phyloP scores from a whole-genome alignment of 2,113 vertebrate species.

The Marcusenius ussheri region DNA sequence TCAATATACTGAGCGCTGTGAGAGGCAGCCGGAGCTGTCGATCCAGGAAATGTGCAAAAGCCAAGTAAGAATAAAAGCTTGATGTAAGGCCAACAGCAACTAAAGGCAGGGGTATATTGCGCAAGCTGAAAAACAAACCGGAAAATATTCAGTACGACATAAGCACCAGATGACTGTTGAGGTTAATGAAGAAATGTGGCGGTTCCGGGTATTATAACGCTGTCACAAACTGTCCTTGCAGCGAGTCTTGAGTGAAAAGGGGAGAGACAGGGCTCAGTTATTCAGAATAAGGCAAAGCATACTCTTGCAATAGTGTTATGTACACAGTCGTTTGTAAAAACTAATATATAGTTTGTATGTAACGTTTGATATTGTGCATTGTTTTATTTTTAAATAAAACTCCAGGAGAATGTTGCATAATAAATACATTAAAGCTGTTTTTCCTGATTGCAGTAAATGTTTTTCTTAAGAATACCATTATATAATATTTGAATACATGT shows the following conservation, averaged over 20 bases:
- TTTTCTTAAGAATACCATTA: background rate
- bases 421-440: background rate
- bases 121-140: background rate
- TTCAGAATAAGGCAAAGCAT: background rate
- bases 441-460: background rate
- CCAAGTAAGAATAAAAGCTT: background rate
- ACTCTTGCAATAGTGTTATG: background rate
- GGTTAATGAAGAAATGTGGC: background rate
- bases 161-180: background rate
- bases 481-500: background rate
- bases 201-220: background rate
- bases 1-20: background rate
- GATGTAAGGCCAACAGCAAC: background rate
- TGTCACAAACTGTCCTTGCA: background rate
- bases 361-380: background rate
- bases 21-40: background rate
- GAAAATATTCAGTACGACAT: background rate
- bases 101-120: background rate
- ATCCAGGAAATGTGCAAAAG: background rate
- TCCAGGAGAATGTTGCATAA: background rate
- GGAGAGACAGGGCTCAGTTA: background rate
- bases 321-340: background rate
- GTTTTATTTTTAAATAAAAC: background rate
- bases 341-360: background rate
- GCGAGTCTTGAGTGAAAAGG: background rate